These are phyloP conservation scores for Habroteleia sp. DNA, from an alignment of 2,888 invertebrate genomes.

Conservation along the genomic window DNA sequence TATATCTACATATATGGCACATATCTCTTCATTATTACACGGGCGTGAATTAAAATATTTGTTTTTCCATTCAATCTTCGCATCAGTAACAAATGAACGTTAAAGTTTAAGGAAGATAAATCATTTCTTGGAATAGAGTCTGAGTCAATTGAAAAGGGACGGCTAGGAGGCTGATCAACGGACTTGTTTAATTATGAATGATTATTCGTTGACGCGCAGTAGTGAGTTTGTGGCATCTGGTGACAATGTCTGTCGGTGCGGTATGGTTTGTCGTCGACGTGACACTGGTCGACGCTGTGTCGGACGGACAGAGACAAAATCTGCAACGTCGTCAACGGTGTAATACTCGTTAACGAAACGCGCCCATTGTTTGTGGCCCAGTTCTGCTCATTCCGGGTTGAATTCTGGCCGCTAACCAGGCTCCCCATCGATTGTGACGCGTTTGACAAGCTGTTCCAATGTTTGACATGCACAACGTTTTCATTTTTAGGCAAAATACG, in stretches of 20 bases:
- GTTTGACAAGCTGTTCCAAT: too few relatives aligned
- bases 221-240: conserved; percentile 29
- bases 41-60: too few relatives aligned
- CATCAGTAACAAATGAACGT: too few relatives aligned
- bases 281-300: conserved; percentile 55
- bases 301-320: conserved; percentile 43
- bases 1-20: too few relatives aligned
- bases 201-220: conserved; percentile 28
- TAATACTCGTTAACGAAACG: conserved; percentile 69
- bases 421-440: conserved; percentile 4
- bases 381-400: conserved; percentile 67
- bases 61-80: too few relatives aligned
- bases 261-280: conserved; percentile 49
- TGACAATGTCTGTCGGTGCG: conserved; percentile 56
- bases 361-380: conserved; percentile 75
- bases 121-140: too few relatives aligned
- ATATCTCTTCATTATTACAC: too few relatives aligned
- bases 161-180: conserved; percentile 3
- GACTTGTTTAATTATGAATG: conserved; percentile 29
- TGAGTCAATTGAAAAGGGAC: not conserved
- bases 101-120: too few relatives aligned
- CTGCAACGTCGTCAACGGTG: conserved; percentile 53
- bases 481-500: too few relatives aligned
- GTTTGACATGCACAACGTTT: too few relatives aligned
- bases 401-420: not conserved